A percentile compares a stretch with the other conserved stretches of the same genome.
Conservation (phyloP, 2,797 vertebrate genomes). For the Telmatherina bonti region DNA sequence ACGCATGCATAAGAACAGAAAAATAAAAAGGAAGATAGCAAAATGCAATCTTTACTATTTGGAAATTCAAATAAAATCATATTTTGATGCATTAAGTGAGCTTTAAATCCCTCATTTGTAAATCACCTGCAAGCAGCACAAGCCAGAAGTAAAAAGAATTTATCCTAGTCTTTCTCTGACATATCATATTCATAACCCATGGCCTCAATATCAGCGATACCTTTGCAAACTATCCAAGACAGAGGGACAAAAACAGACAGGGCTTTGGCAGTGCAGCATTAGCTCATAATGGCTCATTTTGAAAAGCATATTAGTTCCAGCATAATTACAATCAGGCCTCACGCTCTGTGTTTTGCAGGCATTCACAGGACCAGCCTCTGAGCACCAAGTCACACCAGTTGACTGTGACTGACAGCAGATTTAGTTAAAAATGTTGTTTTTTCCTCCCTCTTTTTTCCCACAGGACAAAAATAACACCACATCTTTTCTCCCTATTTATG, state of each 20-base stretch:
- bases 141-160: slow-evolving; percentile 59
- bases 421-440: slow-evolving; percentile 76
- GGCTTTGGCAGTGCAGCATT: slow-evolving; percentile 86
- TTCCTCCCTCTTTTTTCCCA: slow-evolving; percentile 75
- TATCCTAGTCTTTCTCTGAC: slow-evolving; percentile 65
- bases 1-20: background rate
- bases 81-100: slow-evolving; percentile 22
- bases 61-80: slow-evolving; percentile 6
- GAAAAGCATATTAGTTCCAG: slow-evolving; percentile 90
- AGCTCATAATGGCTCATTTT: slow-evolving; percentile 90
- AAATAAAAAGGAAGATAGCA: background rate
- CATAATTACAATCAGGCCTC: slow-evolving; percentile 89
- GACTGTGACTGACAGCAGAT: slow-evolving; percentile 86
- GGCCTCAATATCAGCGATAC: slow-evolving; percentile 84
- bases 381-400: slow-evolving; percentile 86
- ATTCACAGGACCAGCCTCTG: slow-evolving; percentile 83
- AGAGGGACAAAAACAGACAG: slow-evolving; percentile 85
- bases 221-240: slow-evolving; percentile 84
- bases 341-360: slow-evolving; percentile 83
- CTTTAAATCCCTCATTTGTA: slow-evolving; percentile 58
- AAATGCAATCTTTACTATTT: background rate
- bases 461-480: slow-evolving; percentile 84
- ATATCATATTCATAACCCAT: slow-evolving; percentile 82
- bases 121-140: slow-evolving; percentile 72
- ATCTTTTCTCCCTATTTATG: slow-evolving; percentile 83